Conservation (phyloP, 2,888 invertebrate genomes). For the Leptopilina myrica region DNA sequence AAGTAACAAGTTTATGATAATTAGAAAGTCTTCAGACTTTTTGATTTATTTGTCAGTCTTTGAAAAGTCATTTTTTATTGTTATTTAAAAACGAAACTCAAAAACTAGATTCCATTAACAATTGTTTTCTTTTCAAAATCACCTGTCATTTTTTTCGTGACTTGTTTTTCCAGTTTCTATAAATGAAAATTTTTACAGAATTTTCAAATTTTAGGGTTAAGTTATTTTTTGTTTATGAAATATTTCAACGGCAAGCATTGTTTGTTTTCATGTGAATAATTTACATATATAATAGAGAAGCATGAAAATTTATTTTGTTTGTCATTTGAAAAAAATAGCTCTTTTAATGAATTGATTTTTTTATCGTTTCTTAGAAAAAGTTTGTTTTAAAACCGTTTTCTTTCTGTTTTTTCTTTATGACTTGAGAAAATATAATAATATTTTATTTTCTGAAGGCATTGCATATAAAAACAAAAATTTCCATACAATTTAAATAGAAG, state of each 20-base stretch:
- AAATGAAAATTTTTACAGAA: conserved; percentile 6
- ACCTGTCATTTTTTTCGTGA: conserved; percentile 5
- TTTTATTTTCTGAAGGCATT: background rate
- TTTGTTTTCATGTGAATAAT: background rate
- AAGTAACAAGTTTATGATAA: no score
- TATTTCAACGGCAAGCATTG: background rate
- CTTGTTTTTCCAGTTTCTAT: background rate
- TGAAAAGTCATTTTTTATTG: no score
- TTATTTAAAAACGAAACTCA: background rate
- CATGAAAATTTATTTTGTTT: no score
- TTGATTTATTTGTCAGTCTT: background rate
- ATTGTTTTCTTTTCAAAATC: background rate
- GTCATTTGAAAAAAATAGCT: no score
- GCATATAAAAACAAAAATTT: conserved; percentile 2
- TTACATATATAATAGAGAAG: no score
- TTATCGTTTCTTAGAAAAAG: no score
- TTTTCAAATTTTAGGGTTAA: background rate
- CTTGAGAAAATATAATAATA: background rate
- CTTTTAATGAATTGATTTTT: no score
- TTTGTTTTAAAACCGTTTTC: no score
- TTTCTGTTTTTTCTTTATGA: no score
- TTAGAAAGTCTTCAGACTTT: no score
- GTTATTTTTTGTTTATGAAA: background rate
- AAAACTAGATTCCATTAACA: background rate
- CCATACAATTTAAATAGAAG: background rate